phyloP scores from a whole-genome alignment of 2,797 vertebrate species.

The Clamator glandarius region DNA sequence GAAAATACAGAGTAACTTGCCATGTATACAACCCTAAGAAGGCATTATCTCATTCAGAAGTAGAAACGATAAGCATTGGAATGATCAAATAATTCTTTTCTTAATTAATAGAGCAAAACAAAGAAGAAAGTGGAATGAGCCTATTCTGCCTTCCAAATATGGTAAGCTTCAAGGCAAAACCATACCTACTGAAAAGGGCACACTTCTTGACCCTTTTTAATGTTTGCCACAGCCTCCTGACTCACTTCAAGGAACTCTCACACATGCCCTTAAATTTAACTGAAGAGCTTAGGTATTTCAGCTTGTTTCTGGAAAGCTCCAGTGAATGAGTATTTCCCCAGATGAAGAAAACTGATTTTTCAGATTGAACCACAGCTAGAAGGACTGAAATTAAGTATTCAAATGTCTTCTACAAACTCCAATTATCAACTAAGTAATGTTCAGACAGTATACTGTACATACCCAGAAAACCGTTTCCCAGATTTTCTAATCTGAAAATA shows the following conservation, averaged over 20 bases:
- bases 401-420: not conserved
- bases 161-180: not conserved
- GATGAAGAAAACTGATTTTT: not conserved
- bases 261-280: not conserved
- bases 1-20: not conserved
- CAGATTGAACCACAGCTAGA: not conserved
- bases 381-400: not conserved
- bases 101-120: not conserved
- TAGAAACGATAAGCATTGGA: not conserved
- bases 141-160: not conserved
- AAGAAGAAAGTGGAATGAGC: not conserved
- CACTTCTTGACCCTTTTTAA: not conserved
- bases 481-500: not conserved
- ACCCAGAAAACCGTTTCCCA: not conserved
- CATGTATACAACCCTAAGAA: not conserved
- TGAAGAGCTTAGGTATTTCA: not conserved
- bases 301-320: not conserved
- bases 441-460: rapidly evolving
- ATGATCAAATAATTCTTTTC: not conserved
- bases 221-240: not conserved
- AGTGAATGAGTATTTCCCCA: not conserved
- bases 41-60: not conserved
- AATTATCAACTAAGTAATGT: not conserved
- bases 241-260: not conserved
- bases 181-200: not conserved